Conservation (phyloP, 2,888 invertebrate genomes). For the Steinernema scapterisci region DNA sequence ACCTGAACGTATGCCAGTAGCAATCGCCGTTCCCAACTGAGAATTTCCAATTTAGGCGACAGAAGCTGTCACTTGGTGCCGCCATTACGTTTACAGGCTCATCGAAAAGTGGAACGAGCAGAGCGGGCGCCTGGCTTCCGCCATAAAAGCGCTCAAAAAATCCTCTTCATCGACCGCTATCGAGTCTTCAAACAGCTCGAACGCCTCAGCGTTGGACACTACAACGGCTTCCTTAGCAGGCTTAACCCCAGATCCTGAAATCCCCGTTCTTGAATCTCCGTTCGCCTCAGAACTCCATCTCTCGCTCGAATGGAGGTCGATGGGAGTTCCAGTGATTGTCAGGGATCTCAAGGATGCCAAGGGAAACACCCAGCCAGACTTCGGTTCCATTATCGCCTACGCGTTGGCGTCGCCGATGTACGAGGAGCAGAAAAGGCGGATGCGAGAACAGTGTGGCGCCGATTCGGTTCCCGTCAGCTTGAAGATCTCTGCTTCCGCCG, state of each 20-base stretch:
- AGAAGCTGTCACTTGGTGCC: constrained; percentile 49
- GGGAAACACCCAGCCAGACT: constrained; percentile 60
- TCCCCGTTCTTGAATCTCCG: constrained; percentile 12
- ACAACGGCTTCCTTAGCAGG: constrained; percentile 7
- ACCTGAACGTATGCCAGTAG: constrained; percentile 33
- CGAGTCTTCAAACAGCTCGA: background rate
- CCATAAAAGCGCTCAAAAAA: constrained; percentile 40
- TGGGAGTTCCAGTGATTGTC: constrained; percentile 52
- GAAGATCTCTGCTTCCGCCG: constrained; percentile 26
- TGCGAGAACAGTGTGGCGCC: constrained; percentile 14
- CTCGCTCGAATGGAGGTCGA: constrained; percentile 45
- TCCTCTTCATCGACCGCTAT: constrained; percentile 1
- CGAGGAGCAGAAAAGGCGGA: constrained; percentile 67
- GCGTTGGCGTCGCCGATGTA: constrained; percentile 79
- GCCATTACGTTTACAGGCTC: constrained; percentile 51
- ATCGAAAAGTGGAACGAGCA: constrained; percentile 57
- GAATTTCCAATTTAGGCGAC: constrained; percentile 40
- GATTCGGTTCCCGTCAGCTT: constrained; percentile 28
- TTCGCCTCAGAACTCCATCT: constrained; percentile 50
- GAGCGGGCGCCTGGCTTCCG: constrained; percentile 37
- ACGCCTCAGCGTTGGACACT: background rate
- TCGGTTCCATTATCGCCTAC: constrained; percentile 77
- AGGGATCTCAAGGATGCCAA: constrained; percentile 53
- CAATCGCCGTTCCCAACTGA: constrained; percentile 26
- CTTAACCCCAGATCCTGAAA: background rate